phyloP scores from a whole-genome alignment of 2,113 vertebrate species.

The Oryzias curvinotus region DNA sequence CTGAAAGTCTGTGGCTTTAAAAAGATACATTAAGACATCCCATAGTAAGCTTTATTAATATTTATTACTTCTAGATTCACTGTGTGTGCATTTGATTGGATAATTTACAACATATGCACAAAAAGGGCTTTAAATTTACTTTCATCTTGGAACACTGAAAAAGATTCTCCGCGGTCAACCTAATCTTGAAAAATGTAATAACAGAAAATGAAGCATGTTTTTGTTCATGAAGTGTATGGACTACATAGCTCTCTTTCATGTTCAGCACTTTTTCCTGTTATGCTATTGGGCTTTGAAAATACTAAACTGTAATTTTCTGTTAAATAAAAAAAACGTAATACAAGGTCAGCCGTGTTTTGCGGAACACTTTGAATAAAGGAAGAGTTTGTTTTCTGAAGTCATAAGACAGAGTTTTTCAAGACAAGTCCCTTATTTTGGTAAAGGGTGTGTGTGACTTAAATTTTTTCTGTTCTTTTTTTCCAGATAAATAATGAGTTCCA shows the following conservation, averaged over 20 bases:
- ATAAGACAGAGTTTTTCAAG: too few relatives aligned
- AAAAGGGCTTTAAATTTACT: neutral
- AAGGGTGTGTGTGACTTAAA: too few relatives aligned
- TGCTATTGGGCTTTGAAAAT: slow-evolving; percentile 5
- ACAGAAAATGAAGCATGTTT: slow-evolving; percentile 15
- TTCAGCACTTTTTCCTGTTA: slow-evolving; percentile 34
- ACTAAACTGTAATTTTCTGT: neutral
- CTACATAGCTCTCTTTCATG: slow-evolving; percentile 5
- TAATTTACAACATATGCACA: too few relatives aligned
- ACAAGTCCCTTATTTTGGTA: too few relatives aligned
- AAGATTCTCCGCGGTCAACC: neutral
- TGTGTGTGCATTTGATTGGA: too few relatives aligned
- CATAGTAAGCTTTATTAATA: neutral
- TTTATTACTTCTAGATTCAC: too few relatives aligned
- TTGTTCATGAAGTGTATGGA: neutral
- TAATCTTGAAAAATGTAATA: neutral
- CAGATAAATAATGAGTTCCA: too few relatives aligned
- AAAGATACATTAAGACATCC: neutral
- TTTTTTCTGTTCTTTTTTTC: too few relatives aligned
- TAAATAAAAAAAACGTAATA: too few relatives aligned
- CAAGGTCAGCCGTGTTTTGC: too few relatives aligned
- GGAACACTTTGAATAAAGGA: too few relatives aligned
- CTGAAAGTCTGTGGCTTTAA: neutral
- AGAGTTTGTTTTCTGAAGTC: too few relatives aligned
- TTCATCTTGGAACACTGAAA: neutral